phyloP scores from a whole-genome alignment of 1,140 invertebrate species.

The Drosophila mauritiana region DNA sequence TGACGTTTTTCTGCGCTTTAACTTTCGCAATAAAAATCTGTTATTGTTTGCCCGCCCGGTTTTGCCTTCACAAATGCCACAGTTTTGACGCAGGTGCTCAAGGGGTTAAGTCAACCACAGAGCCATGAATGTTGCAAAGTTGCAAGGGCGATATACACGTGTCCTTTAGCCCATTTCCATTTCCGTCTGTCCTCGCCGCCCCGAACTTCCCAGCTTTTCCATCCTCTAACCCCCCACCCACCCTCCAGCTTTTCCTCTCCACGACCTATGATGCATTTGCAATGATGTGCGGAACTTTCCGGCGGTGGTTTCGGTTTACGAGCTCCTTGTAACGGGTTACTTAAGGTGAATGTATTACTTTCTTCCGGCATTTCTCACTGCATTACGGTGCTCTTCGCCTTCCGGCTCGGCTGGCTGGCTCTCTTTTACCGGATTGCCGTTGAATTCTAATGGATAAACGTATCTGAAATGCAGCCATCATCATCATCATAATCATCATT shows the following conservation, averaged over 20 bases:
- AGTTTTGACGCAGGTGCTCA: background rate
- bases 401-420: background rate
- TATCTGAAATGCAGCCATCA: slow-evolving; percentile 30
- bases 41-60: too few species aligned
- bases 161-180: slow-evolving; percentile 48
- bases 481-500: slow-evolving; percentile 14
- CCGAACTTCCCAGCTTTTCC: background rate
- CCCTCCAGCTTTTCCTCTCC: background rate
- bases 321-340: slow-evolving; percentile 45
- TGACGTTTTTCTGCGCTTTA: too few species aligned
- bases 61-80: background rate
- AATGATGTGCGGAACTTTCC: slow-evolving; percentile 50
- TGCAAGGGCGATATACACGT: slow-evolving; percentile 39
- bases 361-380: slow-evolving; percentile 42
- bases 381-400: slow-evolving; percentile 21
- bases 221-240: background rate
- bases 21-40: too few species aligned
- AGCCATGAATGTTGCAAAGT: slow-evolving; percentile 29
- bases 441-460: slow-evolving; percentile 38
- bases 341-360: slow-evolving; percentile 64
- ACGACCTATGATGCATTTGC: slow-evolving; percentile 37
- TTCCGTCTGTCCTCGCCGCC: slow-evolving; percentile 27
- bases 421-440: slow-evolving; percentile 1
- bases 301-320: slow-evolving; percentile 31
- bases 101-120: slow-evolving; percentile 31